A percentile compares a stretch with the other conserved stretches of the same genome.
Conservation (phyloP, 1,140 invertebrate genomes). For the Bombus waltoni region DNA sequence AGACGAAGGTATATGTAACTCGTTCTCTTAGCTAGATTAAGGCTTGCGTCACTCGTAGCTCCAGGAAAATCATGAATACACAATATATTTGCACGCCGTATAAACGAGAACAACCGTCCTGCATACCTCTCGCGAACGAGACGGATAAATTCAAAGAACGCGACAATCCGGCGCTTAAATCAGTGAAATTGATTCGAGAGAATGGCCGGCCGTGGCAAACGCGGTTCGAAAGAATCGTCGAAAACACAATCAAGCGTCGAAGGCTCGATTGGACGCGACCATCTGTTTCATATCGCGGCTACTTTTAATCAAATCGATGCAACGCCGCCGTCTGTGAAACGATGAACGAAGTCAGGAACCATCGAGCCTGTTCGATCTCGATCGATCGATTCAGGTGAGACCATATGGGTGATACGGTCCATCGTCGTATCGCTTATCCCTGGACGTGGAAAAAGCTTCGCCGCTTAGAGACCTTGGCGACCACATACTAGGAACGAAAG, state of each 20-base stretch:
- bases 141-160: background rate
- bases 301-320: constrained; percentile 23
- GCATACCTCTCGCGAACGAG: background rate
- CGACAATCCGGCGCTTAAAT: constrained; percentile 11
- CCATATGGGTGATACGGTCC: background rate
- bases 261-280: background rate
- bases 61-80: constrained; percentile 15
- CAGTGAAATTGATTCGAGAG: background rate
- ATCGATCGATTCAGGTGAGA: constrained; percentile 7
- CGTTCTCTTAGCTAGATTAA: background rate
- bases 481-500: constrained; percentile 47
- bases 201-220: background rate
- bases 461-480: constrained; percentile 43
- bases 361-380: background rate
- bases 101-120: background rate
- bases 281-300: constrained; percentile 13
- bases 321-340: background rate
- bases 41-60: constrained; percentile 11
- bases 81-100: background rate
- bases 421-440: background rate
- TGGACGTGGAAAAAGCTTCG: constrained; percentile 33
- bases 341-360: background rate
- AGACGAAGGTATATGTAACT: background rate
- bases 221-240: background rate
- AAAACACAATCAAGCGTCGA: constrained; percentile 4